phyloP scores from a whole-genome alignment of 2,888 invertebrate species.

The Pterostichus madidus region DNA sequence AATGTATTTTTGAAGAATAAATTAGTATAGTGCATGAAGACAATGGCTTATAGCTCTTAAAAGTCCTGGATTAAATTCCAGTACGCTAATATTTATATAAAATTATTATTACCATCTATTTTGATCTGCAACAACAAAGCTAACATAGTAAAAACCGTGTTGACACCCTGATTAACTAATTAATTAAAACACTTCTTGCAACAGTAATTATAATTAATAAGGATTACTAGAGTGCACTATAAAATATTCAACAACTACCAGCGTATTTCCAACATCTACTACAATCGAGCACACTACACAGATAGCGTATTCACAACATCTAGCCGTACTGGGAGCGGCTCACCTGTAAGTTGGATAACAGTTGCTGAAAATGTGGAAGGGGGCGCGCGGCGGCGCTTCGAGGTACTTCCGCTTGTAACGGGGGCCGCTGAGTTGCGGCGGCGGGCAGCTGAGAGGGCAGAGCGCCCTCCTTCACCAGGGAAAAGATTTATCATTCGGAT shows the following conservation, averaged over 20 bases:
- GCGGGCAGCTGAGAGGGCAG: conserved; percentile 74
- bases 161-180: no score
- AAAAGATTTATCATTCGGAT: conserved; percentile 51
- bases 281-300: background rate
- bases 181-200: background rate
- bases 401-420: conserved; percentile 75
- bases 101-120: no score
- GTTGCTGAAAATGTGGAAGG: conserved; percentile 85
- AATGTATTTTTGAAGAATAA: no score
- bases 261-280: conserved; percentile 2
- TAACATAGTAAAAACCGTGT: no score
- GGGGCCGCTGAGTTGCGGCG: conserved; percentile 74
- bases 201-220: no score
- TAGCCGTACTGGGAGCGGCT: conserved; percentile 74
- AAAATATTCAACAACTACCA: background rate
- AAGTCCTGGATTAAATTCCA: no score
- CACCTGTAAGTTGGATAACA: conserved; percentile 87
- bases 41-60: no score
- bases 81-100: no score
- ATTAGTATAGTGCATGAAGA: no score
- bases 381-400: conserved; percentile 79
- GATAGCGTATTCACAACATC: conserved; percentile 6
- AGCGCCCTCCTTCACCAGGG: conserved; percentile 73
- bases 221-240: background rate
- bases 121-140: no score